Percentiles rank a stretch among this genome's conserved stretches.
These are phyloP conservation scores for Lucilia cuprina DNA, from an alignment of 1,140 invertebrate species.

Conservation along the genomic window DNA sequence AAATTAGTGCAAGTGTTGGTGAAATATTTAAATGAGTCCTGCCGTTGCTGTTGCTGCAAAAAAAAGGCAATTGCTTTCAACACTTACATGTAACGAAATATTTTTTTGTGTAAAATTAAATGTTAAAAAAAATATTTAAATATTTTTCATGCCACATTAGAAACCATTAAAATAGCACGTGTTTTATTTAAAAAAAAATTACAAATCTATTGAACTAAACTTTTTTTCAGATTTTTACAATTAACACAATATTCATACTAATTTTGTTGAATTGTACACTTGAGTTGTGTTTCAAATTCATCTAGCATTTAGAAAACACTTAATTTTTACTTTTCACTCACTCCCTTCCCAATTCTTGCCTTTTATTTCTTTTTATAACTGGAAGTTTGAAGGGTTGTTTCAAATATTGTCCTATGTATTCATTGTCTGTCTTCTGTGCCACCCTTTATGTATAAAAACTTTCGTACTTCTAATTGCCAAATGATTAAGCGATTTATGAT, in stretches of 20 bases:
- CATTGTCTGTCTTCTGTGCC: background rate
- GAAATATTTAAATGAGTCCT: slow-evolving; percentile 11
- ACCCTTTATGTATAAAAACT: background rate
- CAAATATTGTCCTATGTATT: background rate
- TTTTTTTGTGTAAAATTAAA: slow-evolving; percentile 18
- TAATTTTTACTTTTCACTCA: too few relatives aligned
- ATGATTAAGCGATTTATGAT: slow-evolving; percentile 63
- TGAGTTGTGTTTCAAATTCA: slow-evolving; percentile 41
- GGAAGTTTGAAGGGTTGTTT: background rate
- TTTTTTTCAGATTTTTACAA: slow-evolving; percentile 50
- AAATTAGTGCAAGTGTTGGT: slow-evolving; percentile 32
- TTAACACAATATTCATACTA: slow-evolving; percentile 62
- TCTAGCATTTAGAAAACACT: background rate
- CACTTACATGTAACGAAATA: background rate
- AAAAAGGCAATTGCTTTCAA: background rate
- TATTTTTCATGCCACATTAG: slow-evolving; percentile 18
- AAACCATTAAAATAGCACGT: slow-evolving; percentile 18
- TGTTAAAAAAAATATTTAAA: slow-evolving; percentile 12
- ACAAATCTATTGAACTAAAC: too few relatives aligned
- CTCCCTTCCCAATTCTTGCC: background rate
- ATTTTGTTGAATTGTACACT: slow-evolving; percentile 51
- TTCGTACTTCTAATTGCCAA: slow-evolving; percentile 54
- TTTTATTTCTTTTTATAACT: background rate
- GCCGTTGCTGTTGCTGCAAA: background rate
- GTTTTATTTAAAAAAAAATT: background rate